These are phyloP conservation scores for Petrolisthes cinctipes DNA, from an alignment of 2,888 invertebrate species.

Conservation along the genomic window DNA sequence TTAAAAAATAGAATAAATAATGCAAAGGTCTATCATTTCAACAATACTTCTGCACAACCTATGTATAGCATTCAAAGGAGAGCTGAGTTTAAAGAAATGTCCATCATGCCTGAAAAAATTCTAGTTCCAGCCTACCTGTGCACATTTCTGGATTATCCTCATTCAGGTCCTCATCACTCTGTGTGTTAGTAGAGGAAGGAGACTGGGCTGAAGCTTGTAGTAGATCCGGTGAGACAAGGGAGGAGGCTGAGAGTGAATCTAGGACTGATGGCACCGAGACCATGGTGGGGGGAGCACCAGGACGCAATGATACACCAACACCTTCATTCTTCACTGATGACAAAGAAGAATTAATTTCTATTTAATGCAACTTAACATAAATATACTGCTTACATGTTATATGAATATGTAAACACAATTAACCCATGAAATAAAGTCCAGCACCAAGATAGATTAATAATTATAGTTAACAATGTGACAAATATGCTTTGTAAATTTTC, in stretches of 20 bases:
- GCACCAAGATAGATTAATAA: neutral
- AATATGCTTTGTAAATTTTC: too few relatives aligned
- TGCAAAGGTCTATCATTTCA: too few relatives aligned
- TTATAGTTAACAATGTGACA: neutral
- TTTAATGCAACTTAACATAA: neutral
- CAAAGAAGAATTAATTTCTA: neutral
- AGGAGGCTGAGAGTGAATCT: slow-evolving; percentile 59
- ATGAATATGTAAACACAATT: neutral
- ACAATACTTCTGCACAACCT: too few relatives aligned
- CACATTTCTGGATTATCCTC: slow-evolving; percentile 55
- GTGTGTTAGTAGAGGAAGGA: slow-evolving; percentile 33
- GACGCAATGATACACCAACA: slow-evolving; percentile 59
- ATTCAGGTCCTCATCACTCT: slow-evolving; percentile 52
- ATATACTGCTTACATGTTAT: neutral
- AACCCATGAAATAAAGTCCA: neutral
- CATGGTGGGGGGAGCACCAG: slow-evolving; percentile 65
- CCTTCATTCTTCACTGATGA: slow-evolving; percentile 41
- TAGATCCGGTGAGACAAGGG: slow-evolving; percentile 39
- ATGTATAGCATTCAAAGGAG: too few relatives aligned
- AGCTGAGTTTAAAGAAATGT: too few relatives aligned
- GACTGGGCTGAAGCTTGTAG: slow-evolving; percentile 43
- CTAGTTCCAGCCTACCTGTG: slow-evolving; percentile 27
- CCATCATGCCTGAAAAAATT: neutral
- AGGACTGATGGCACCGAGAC: slow-evolving; percentile 65
- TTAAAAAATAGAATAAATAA: too few relatives aligned